phyloP scores from a whole-genome alignment of 2,888 invertebrate species.

The Lomographa bimaculata region DNA sequence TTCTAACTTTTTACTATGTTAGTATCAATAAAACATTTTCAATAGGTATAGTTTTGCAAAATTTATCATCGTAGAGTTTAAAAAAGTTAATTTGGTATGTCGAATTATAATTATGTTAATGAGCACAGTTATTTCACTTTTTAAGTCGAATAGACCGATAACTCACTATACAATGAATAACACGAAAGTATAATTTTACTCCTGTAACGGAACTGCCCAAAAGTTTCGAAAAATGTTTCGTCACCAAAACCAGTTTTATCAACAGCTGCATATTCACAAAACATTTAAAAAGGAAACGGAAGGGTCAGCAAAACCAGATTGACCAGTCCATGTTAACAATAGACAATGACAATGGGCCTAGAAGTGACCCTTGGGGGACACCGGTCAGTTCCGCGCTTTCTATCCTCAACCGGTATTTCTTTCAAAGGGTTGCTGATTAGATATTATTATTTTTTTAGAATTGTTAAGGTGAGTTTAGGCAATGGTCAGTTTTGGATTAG shows the following conservation, averaged over 20 bases:
- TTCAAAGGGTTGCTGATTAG: constrained; percentile 58
- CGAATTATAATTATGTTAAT: too few species aligned
- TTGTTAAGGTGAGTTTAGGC: constrained; percentile 40
- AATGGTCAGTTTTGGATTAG: constrained; percentile 67
- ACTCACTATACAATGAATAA: too few species aligned
- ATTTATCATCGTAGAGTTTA: too few species aligned
- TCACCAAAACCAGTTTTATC: constrained; percentile 50
- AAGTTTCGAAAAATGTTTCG: constrained; percentile 35
- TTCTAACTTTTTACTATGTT: too few species aligned
- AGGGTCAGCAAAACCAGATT: constrained; percentile 81
- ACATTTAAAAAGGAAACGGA: constrained; percentile 66
- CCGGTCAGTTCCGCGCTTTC: constrained; percentile 68
- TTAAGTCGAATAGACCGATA: too few species aligned
- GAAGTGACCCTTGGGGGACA: constrained; percentile 73
- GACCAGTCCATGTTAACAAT: constrained; percentile 74
- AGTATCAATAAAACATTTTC: too few species aligned
- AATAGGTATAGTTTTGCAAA: too few species aligned
- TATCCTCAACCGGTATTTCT: constrained; percentile 65
- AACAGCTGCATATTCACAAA: constrained; percentile 69
- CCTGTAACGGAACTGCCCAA: constrained; percentile 23
- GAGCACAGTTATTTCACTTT: too few species aligned
- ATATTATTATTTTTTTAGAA: constrained; percentile 56
- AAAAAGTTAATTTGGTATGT: too few species aligned
- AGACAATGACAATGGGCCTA: constrained; percentile 65
- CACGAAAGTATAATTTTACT: constrained; percentile 21